Base-by-base conservation (phyloP, 2,888 invertebrate genomes). In the Phlogophora meticulosa region DNA sequence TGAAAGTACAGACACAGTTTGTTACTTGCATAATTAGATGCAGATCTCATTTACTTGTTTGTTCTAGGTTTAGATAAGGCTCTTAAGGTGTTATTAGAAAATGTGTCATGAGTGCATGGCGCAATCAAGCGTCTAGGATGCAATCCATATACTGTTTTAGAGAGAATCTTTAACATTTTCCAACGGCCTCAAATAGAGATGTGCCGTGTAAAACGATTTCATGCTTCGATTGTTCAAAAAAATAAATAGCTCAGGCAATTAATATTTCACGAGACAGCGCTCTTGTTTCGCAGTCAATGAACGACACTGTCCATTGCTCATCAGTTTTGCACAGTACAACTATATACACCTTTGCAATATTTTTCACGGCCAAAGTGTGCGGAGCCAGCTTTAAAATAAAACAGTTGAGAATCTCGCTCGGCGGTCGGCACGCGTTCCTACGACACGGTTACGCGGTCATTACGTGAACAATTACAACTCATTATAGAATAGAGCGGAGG, bases 341-440 rank as follows among this genome's bases (percentile, higher is more conserved):
- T 86, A 28, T n/a, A 28, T 28, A 85, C 85, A 90, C 89, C 90
- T 92, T 87, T 90, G 92, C 92, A 92, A 87, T 86, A 82, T 85
- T 92, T 90, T 94, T 94, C 94, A 94, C 86, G 94, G 94, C 86
- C 94, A 91, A 82, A 87, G 88, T 87, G 74, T 80, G 82, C 86
- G 81, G 85, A 89, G 92, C 90, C 91, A 91, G 89, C 84, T 88
- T 93, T 89, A 94, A 95, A 94, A 94, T 94, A 94, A 94, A 93
- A 93, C 94, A 94, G 94, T 95, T 88, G 89, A 88, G 89, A 88
- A 88, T 92, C 89, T 92, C 87, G 92, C 88, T 88, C 89, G 90
- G 90, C 84, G 88, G 88, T 85, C 87, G 87, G 84, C 86, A 89
- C 92, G 91, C 91, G 91, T 87, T 83, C 76, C 78, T 82, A 78